phyloP scores from a whole-genome alignment of 2,888 invertebrate species.

The Lasioglossum villosulum region DNA sequence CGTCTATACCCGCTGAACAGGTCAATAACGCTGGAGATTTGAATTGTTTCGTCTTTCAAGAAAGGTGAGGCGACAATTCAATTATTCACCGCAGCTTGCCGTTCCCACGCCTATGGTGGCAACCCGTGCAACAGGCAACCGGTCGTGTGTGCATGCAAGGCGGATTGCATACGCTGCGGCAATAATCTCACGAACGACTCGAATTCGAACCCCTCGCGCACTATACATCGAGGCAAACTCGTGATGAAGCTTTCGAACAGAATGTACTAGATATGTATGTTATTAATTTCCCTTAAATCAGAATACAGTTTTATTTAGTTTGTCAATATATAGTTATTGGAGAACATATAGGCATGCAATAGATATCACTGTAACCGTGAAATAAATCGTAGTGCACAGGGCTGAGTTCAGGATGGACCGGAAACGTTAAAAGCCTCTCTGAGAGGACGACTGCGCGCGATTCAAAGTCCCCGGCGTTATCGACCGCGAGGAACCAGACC shows the following conservation, averaged over 20 bases:
- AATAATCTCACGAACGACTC: neutral
- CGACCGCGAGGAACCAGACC: neutral
- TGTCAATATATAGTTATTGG: no score
- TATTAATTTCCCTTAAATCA: neutral
- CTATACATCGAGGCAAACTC: neutral
- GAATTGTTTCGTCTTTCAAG: conserved; percentile 1
- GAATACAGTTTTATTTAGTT: neutral
- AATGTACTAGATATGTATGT: neutral
- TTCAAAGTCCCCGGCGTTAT: conserved; percentile 1
- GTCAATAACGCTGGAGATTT: neutral
- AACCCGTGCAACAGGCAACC: neutral
- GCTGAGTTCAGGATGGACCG: neutral
- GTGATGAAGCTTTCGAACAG: neutral
- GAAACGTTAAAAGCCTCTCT: neutral
- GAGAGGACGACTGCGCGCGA: neutral
- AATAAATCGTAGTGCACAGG: neutral
- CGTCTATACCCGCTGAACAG: conserved; percentile 7
- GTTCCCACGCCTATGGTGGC: neutral
- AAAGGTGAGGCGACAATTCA: neutral
- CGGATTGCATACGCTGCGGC: neutral
- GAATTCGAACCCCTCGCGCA: neutral
- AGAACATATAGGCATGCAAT: neutral
- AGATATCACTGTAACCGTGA: neutral
- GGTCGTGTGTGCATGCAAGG: neutral
- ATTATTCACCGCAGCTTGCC: neutral